A percentile compares a stretch with the other conserved stretches of the same genome.
Conservation (phyloP, 1,140 invertebrate genomes). For the Micrasema minimum region DNA sequence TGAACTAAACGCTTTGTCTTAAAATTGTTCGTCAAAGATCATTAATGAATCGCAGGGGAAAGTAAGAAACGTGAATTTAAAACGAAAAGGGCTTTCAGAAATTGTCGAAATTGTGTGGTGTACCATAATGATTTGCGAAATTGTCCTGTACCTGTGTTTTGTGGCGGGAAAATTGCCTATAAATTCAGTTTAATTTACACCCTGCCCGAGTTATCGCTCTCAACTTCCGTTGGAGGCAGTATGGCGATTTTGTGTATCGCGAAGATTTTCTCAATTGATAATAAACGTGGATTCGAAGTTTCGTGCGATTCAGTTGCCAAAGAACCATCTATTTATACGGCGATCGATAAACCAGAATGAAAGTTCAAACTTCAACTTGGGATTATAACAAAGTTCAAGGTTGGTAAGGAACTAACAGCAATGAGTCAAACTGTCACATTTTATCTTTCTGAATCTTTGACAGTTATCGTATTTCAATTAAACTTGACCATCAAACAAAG, state of each 20-base stretch:
- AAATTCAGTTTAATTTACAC: conserved; percentile 48
- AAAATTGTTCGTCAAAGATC: too few relatives aligned
- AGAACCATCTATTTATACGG: conserved; percentile 10
- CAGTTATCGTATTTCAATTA: too few relatives aligned
- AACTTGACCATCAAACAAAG: too few relatives aligned
- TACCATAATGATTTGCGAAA: conserved; percentile 14
- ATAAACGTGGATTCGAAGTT: conserved; percentile 3
- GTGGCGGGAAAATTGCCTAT: conserved; percentile 49
- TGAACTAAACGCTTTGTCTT: too few relatives aligned
- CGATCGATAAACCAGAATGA: conserved; percentile 10
- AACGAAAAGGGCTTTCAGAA: background rate
- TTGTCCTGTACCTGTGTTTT: conserved; percentile 25
- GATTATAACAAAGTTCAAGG: too few relatives aligned
- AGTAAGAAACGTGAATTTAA: conserved; percentile 17
- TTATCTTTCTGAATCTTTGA: too few relatives aligned
- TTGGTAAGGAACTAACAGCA: too few relatives aligned
- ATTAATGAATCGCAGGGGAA: too few relatives aligned
- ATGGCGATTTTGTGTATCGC: conserved; percentile 6
- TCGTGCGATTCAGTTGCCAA: conserved; percentile 5
- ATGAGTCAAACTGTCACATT: too few relatives aligned
- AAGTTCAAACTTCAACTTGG: conserved; percentile 2
- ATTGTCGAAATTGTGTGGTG: conserved; percentile 20
- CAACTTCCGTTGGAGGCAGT: conserved; percentile 12
- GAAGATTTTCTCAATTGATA: conserved; percentile 24
- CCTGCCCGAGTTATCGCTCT: conserved; percentile 11